Evolutionary conservation across 2,888 invertebrate genomes (phyloP).

Genomic region (Agriopis leucophaearia): DNA sequence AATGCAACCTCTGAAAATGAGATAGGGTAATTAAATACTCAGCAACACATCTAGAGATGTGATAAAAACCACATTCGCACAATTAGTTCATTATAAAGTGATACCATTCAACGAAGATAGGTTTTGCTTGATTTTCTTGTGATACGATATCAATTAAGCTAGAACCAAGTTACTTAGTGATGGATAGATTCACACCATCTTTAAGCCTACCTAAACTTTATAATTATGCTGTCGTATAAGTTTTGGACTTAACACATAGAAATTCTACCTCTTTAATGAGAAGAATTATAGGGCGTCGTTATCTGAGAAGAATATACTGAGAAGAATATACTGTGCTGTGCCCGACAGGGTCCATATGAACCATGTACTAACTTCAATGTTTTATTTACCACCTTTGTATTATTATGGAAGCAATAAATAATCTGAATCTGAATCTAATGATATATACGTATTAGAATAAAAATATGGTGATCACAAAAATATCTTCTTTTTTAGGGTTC

Average conservation of each 20-base stretch:
- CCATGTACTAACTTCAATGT: no score
- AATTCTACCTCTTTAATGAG: no score
- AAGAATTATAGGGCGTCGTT: no score
- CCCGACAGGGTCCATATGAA: no score
- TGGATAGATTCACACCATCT: slow-evolving; percentile 36
- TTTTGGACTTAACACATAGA: background rate
- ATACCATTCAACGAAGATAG: slow-evolving; percentile 56
- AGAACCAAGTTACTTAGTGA: slow-evolving; percentile 43
- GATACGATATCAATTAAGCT: slow-evolving; percentile 60
- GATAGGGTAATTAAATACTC: slow-evolving; percentile 23
- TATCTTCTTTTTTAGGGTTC: no score
- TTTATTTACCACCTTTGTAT: no score
- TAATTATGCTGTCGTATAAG: background rate
- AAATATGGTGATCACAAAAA: no score
- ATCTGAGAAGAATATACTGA: no score
- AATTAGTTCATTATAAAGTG: slow-evolving; percentile 68
- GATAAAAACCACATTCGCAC: slow-evolving; percentile 64
- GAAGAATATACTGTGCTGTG: no score
- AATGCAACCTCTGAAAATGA: background rate
- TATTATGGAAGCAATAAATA: no score
- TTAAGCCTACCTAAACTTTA: background rate
- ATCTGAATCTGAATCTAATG: no score
- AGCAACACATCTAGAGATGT: slow-evolving; percentile 38
- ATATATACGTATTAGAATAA: no score
- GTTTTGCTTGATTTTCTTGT: slow-evolving; percentile 64